Evolutionary conservation across 2,113 vertebrate species (phyloP), one percentile per base, ranked within the genome.

Genomic region (Sapayoa aenigma): DNA sequence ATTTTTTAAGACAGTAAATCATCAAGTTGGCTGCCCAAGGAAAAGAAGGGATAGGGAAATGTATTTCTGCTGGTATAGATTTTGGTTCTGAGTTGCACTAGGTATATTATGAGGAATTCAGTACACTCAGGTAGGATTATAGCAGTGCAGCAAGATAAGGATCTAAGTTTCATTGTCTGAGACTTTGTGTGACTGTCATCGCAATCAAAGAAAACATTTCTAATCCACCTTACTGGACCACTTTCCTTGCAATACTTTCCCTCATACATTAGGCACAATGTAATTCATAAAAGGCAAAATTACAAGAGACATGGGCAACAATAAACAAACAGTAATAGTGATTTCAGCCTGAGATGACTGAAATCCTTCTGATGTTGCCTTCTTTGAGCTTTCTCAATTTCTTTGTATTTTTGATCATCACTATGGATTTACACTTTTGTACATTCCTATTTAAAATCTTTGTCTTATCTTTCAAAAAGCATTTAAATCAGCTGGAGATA

Each of bases 401-500:
- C 19, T 15, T 46, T n/a, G 15, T 52, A 80, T 35, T 80, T 96
- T 89, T 66, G 9, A 83, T 65, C 53, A 90, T 67, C 50, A 44
- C 44, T 90, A 87, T 42, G 30, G 67, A 75, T 81, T 93, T 84
- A 72, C 37, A 68, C 50, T 95, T 94, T 81, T 78, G 67, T 74
- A 95, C 31, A 87, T 94, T 95, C 94, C 93, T 87, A 63, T 78
- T 91, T 60, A 94, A 94, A 94, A 94, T 95, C 62, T 58, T 79
- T 87, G 49, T 33, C 67, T 41, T 14, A 73, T 91, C 67, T 82
- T 96, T 72, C 73, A 50, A 87, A 87, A 73, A 75, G 75, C 89
- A 92, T 89, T 95, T 72, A 94, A 94, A 91, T 89, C 78, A 73
- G 71, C 90, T 89, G 95, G 91, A 92, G 77, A 81, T 92, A 93